These are phyloP conservation scores for Macropis europaea DNA, from an alignment of 2,888 invertebrate genomes.

Conservation along the genomic window DNA sequence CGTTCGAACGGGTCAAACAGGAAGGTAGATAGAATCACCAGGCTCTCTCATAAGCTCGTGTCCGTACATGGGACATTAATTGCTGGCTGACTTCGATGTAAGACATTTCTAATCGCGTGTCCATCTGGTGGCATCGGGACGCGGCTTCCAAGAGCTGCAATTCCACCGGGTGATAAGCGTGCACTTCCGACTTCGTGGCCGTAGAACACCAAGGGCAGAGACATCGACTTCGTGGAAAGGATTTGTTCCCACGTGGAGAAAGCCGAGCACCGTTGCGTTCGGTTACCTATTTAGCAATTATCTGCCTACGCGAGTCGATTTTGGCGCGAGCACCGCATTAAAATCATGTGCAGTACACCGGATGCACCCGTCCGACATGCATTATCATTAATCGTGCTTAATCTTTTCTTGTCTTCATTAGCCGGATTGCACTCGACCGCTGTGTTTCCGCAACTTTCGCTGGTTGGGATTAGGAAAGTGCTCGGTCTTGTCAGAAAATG, in stretches of 20 bases:
- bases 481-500: too few species aligned
- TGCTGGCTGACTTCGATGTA: conserved; percentile 30
- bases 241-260: conserved; percentile 67
- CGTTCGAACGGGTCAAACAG: not conserved
- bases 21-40: conserved; percentile 4
- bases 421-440: not conserved
- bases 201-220: conserved; percentile 57
- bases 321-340: conserved; percentile 36
- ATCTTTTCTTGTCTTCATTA: not conserved
- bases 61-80: conserved; percentile 47
- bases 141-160: conserved; percentile 30
- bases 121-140: conserved; percentile 45
- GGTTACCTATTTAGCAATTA: conserved; percentile 65
- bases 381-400: conserved; percentile 29
- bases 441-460: not conserved
- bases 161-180: conserved; percentile 56
- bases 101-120: conserved; percentile 53
- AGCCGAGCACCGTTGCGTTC: conserved; percentile 38
- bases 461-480: too few species aligned
- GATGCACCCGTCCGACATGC: not conserved
- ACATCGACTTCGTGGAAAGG: conserved; percentile 52
- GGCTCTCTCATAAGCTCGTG: conserved; percentile 28
- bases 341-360: not conserved
- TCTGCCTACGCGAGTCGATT: conserved; percentile 57
- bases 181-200: conserved; percentile 46